Evolutionary conservation across 35 echinoderm and acorn worm genomes (phyloP), one percentile per base, ranked within the genome.

Genomic region (Heliocidaris tuberculata): DNA sequence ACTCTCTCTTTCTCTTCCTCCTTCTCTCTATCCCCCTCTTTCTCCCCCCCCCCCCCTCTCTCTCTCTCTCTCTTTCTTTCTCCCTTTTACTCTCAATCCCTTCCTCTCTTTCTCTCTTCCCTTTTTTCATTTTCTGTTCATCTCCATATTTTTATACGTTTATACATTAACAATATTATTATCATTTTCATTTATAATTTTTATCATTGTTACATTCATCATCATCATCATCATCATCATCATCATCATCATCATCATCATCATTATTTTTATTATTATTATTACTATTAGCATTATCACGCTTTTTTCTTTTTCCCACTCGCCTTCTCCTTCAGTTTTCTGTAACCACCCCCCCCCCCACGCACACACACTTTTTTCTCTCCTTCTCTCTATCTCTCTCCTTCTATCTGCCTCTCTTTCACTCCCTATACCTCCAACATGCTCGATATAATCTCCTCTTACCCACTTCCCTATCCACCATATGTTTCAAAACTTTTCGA

Each of bases 191-290:
- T 85, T 85, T 29, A 85, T 85, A 19, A 85, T 4, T 29, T 1
- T 29, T 29, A 85, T 85, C 70, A 2, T 29, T 29, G n/a, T n/a
- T n/a, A n/a, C n/a, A 1, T 85, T 85, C 70, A 29, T 85, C 70
- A 29, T 85, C n/a, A 85, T 85, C 70, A 85, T 85, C 70, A 85
- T 85, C 70, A 85, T 85, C 70, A 85, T 85, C 70, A 85, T 85
- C 70, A 85, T 85, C 70, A 85, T 85, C 70, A 85, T 85, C 70
- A 85, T 85, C 70, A 85, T 85, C 70, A 4, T 85, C 70, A 85
- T 85, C 4, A 85, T 85, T 16, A 85, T 85, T 29, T 19, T 19
- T 4, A 85, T 85, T 16, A 85, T 85, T 19, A 85, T 85, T 29
- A 85, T 85, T 16, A 85, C 4, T 29, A 2, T 19, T 4, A 85